A percentile compares a stretch with the other conserved stretches of the same genome.
These are phyloP conservation scores for Megaleporinus macrocephalus DNA, from an alignment of 2,113 vertebrate genomes.

Conservation along the genomic window DNA sequence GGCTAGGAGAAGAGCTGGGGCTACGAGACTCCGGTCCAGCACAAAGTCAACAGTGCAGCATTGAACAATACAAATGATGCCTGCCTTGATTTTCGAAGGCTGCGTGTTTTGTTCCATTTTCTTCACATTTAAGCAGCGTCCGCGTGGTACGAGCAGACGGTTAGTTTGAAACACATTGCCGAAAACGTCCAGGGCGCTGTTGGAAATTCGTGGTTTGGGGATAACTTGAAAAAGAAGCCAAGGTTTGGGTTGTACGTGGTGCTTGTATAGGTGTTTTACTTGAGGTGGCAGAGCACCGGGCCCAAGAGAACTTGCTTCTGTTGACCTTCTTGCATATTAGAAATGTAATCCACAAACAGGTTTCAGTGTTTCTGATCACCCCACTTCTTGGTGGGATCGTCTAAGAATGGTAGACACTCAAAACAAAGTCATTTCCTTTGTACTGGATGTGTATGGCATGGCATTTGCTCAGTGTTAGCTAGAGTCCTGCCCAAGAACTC, in stretches of 20 bases:
- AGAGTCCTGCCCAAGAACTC: no score
- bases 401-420: no score
- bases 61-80: constrained; percentile 43
- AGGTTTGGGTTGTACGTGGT: not conserved
- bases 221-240: not conserved
- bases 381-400: no score
- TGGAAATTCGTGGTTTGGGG: not conserved
- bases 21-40: constrained; percentile 55
- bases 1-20: constrained; percentile 56
- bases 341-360: no score
- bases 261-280: no score
- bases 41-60: constrained; percentile 15
- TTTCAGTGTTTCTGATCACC: no score
- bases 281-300: no score
- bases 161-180: not conserved
- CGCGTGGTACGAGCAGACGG: not conserved
- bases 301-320: no score
- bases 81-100: constrained; percentile 1
- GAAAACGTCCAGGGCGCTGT: not conserved
- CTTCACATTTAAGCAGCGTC: not conserved
- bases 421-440: no score
- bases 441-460: no score
- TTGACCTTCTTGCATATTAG: no score
- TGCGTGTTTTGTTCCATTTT: constrained; percentile 22
- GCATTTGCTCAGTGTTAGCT: no score